Conservation (phyloP, 2,797 vertebrate genomes). For the Meriones psammophilus region DNA sequence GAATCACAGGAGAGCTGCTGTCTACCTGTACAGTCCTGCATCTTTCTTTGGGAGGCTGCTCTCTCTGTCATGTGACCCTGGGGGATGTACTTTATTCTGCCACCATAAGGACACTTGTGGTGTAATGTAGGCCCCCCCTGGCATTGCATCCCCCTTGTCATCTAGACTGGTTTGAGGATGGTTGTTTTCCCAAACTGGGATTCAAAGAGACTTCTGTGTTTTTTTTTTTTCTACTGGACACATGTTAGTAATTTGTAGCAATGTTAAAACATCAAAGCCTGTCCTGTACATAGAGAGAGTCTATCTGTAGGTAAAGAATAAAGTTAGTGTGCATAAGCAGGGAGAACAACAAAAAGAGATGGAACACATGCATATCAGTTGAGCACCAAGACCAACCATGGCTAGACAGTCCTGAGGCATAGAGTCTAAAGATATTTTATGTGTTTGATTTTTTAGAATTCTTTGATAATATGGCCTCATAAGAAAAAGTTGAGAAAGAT, state of each 20-base stretch:
- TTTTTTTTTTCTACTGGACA: constrained; percentile 35
- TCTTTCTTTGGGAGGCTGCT: constrained; percentile 11
- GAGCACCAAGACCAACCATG: not conserved
- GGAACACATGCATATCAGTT: not conserved
- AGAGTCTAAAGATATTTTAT: constrained; percentile 29
- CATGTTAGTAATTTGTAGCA: not conserved
- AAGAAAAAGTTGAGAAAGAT: not conserved
- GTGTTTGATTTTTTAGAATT: constrained; percentile 45
- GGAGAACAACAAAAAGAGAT: constrained; percentile 32
- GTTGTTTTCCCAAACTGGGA: not conserved
- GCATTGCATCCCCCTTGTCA: not conserved
- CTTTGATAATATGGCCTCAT: not conserved
- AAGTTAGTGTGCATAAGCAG: not conserved
- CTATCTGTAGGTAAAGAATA: not conserved
- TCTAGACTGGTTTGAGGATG: not conserved
- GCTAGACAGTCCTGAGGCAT: constrained; percentile 4
- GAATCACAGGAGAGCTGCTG: not conserved
- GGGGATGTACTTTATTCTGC: not conserved
- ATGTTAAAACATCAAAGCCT: not conserved
- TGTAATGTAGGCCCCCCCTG: not conserved
- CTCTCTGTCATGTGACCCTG: not conserved
- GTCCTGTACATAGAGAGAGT: not conserved
- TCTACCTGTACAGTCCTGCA: too few species aligned
- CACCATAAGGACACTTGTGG: not conserved
- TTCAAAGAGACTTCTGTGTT: not conserved